Conservation (phyloP, 2,888 invertebrate genomes). For the Tortricodes alternella region DNA sequence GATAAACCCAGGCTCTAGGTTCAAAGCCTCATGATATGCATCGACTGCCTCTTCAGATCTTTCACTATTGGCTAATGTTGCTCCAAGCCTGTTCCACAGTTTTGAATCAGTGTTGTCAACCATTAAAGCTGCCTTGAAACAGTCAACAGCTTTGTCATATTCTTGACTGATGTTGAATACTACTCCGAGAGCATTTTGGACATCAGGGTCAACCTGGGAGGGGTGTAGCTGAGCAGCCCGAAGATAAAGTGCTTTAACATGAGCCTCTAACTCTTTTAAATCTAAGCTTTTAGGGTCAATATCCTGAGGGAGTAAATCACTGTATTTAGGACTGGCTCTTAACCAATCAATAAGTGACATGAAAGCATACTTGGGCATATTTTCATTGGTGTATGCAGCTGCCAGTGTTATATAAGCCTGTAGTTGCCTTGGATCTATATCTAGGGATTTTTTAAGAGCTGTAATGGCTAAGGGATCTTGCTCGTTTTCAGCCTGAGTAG, state of each 20-base stretch:
- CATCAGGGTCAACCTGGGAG: constrained; percentile 90
- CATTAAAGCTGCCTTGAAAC: constrained; percentile 94
- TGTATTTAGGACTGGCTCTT: constrained; percentile 90
- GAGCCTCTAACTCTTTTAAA: constrained; percentile 75
- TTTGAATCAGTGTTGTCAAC: constrained; percentile 92
- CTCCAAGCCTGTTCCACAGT: constrained; percentile 98
- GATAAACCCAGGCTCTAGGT: constrained; percentile 97
- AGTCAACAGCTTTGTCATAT: constrained; percentile 98
- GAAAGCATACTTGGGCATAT: constrained; percentile 94
- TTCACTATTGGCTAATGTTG: constrained; percentile 97
- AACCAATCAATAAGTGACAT: constrained; percentile 91
- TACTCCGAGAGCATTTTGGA: constrained; percentile 97
- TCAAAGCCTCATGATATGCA: constrained; percentile 95
- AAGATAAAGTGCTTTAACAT: constrained; percentile 89
- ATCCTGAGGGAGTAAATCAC: constrained; percentile 85
- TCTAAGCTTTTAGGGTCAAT: constrained; percentile 67
- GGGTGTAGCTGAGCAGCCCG: constrained; percentile 91
- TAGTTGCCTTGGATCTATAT: constrained; percentile 90
- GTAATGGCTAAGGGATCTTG: constrained; percentile 96
- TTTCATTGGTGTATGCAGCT: constrained; percentile 98
- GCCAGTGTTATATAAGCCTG: constrained; percentile 95
- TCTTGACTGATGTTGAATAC: constrained; percentile 97
- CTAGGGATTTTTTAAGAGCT: constrained; percentile 93
- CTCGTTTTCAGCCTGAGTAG: constrained; percentile 98
- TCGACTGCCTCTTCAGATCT: constrained; percentile 97